phyloP scores from a whole-genome alignment of 2,888 invertebrate genomes.

The Mythimna loreyi region DNA sequence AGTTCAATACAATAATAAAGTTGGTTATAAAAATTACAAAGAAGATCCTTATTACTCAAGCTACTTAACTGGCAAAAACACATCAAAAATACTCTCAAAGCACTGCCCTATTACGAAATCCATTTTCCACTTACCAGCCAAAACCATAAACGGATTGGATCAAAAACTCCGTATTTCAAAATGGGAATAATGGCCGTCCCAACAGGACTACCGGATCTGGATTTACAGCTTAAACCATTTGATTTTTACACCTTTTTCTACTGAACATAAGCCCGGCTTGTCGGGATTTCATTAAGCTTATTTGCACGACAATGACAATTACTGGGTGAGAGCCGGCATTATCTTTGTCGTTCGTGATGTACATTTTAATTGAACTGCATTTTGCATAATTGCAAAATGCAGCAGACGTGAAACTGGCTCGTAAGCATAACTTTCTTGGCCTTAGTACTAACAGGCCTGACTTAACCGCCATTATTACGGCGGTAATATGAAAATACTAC shows the following conservation, averaged over 20 bases:
- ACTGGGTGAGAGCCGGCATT: conserved; percentile 24
- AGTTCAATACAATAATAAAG: no score
- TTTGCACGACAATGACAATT: conserved; percentile 32
- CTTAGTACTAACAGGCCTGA: no score
- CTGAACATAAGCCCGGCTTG: conserved; percentile 20
- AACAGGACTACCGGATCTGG: conserved; percentile 11
- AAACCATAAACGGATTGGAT: conserved; percentile 35
- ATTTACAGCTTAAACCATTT: conserved; percentile 32
- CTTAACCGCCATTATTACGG: no score
- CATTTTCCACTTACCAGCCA: conserved; percentile 1
- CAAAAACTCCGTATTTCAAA: conserved; percentile 38
- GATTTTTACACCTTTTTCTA: conserved; percentile 43
- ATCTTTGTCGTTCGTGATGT: conserved; percentile 3
- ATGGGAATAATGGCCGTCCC: conserved; percentile 32
- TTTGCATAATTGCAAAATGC: conserved; percentile 19
- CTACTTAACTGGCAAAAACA: not conserved
- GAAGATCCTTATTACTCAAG: no score
- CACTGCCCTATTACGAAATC: not conserved
- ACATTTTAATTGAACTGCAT: conserved; percentile 25
- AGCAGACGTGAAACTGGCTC: no score
- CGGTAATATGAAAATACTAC: no score
- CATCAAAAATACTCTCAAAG: conserved; percentile 8
- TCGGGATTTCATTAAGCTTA: conserved; percentile 33
- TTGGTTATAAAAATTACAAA: no score
- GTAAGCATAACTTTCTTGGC: no score